Evolutionary conservation across 2,797 vertebrate genomes (phyloP), one percentile per base, ranked within the genome.

Genomic region (Gymnoscopelus braueri): DNA sequence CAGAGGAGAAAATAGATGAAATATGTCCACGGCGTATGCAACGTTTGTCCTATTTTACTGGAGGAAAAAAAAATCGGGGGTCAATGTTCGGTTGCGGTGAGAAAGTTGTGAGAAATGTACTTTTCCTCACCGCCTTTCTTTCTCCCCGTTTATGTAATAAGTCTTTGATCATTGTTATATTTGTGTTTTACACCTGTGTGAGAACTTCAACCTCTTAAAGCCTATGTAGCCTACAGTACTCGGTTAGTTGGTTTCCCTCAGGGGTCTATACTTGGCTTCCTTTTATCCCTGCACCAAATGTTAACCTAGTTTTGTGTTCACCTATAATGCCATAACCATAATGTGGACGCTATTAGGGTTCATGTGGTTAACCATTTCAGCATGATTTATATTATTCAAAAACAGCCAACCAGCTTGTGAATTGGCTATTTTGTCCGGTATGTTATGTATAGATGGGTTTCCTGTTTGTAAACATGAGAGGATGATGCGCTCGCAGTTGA

Each of bases 1-100:
- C 70, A 5, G 68, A 63, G 67, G 82, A 81, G 82, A 84, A 57
- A 57, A 57, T 23, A 64, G 79, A 85, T 74, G 75, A 82, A 89
- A 87, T 86, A 83, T 85, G 89, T 83, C 89, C 83, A 90, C 81
- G 85, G 78, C 88, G 83, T 88, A 88, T 87, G 87, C 79, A 84
- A 86, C 26, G 63, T 79, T 82, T 89, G 90, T 90, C 89, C 90
- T 90, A 91, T 91, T 44, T 91, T 92, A 89, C 80, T 75, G 65
- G 62, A 44, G 39, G 9, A 44, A 44, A 10, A 35, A 4, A 35
- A 63, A 81, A 88, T 85, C 68, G 78, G 80, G 78, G 88, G 86
- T 90, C 86, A 82, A 84, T 87, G 74, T 88, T 83, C 53, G 74
- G 79, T 69, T 76, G 77, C 65, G 0, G 5, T 52, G 62, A 51